Evolutionary conservation across 2,113 vertebrate genomes (phyloP), one percentile per base, ranked within the genome.

Genomic region (Sturnira hondurensis): DNA sequence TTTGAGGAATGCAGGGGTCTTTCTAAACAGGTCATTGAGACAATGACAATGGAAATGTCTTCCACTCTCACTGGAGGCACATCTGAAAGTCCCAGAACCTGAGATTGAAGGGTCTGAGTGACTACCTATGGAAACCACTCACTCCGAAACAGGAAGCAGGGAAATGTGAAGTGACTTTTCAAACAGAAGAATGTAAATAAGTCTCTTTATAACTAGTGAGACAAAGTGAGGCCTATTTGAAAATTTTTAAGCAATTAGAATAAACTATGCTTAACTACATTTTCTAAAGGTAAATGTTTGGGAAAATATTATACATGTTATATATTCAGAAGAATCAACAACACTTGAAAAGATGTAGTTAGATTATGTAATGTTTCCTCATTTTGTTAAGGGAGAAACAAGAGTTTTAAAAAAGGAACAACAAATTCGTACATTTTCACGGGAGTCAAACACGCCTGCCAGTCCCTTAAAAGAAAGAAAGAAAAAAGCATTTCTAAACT

Each of bases 161-260:
- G 36, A 95, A 96, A 89, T 93, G 0, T 77, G 80, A 92, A 92
- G 95, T 94, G 88, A 97, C 91, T 96, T 94, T 68, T 85, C 33
- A 43, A 86, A 76, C 0, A 56, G 78, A 85, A 76, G 78, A 85
- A 89, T 82, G 50, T 85, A 93, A 95, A 77, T 91, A 88, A 85
- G 70, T 80, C 84, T 86, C 58, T 95, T 71, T 85, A 70, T 38
- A 93, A 82, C 50, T 28, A 45, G 83, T 71, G 78, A 26, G 24
- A 20, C n/a, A 54, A 91, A 89, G 65, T 56, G 81, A 90, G 52
- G 77, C n/a, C 70, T 83, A 67, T 68, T 85, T 17, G 31, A 61
- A 80, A 80, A 73, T 70, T 85, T 91, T 76, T 80, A 88, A 88
- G 86, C 56, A 43, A 54, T 63, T 2, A 78, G 71, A 97, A 95